These are phyloP conservation scores for Scaptomyza graminum DNA, from an alignment of 1,140 invertebrate species.

Conservation along the genomic window DNA sequence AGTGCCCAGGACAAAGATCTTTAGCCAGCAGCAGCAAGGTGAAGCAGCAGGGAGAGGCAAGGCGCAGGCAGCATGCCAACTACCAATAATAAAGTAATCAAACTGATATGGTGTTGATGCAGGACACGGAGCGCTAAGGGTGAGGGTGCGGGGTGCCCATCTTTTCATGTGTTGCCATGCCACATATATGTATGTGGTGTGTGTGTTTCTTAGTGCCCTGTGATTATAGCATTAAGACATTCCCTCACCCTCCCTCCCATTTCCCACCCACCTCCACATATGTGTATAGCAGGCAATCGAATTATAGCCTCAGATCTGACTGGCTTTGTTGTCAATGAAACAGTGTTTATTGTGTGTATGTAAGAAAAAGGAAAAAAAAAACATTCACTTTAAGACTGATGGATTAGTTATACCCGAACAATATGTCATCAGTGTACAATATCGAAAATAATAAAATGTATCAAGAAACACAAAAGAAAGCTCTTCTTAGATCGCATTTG, in stretches of 20 bases:
- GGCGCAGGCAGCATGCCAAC: constrained; percentile 41
- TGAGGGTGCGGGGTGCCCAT: neutral
- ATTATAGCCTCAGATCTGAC: constrained; percentile 48
- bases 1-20: constrained; percentile 34
- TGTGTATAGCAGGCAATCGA: constrained; percentile 69
- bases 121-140: neutral
- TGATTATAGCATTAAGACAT: constrained; percentile 76
- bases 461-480: neutral
- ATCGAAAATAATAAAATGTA: neutral
- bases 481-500: too few species aligned
- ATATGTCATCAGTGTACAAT: constrained; percentile 14
- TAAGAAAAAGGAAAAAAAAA: constrained; percentile 8
- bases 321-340: constrained; percentile 28
- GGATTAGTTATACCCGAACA: constrained; percentile 12
- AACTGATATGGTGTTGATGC: constrained; percentile 78
- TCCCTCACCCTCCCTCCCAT: neutral
- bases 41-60: neutral
- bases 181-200: constrained; percentile 26
- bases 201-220: constrained; percentile 12
- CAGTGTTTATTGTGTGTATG: neutral
- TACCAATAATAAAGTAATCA: constrained; percentile 80
- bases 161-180: constrained; percentile 61
- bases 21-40: constrained; percentile 26
- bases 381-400: constrained; percentile 19
- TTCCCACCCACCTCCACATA: too few species aligned